Evolutionary conservation across 2,888 invertebrate genomes (phyloP).

Genomic region (Eurytoma californica): DNA sequence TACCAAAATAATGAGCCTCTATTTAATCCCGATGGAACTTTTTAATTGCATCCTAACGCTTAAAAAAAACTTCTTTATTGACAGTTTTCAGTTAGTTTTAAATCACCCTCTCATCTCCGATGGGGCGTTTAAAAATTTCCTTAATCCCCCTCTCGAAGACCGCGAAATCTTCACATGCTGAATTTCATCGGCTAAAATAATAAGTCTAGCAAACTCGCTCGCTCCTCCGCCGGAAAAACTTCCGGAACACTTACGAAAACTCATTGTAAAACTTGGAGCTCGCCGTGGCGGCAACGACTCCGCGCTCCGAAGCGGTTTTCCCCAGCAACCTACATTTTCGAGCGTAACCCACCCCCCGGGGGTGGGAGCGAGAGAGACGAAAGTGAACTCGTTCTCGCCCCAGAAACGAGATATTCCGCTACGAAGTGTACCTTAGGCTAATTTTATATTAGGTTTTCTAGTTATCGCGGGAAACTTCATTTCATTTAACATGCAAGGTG

Average conservation of each 20-base stretch:
- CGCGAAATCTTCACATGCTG: conserved; percentile 28
- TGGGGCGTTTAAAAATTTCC: conserved; percentile 21
- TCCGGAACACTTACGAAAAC: conserved; percentile 49
- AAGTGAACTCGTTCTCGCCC: conserved; percentile 46
- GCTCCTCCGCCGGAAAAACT: conserved; percentile 38
- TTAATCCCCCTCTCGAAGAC: background rate
- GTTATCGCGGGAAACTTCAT: conserved; percentile 24
- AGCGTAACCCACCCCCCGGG: conserved; percentile 5
- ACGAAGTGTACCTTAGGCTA: conserved; percentile 40
- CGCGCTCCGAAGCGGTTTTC: conserved; percentile 39
- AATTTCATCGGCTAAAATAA: conserved; percentile 38
- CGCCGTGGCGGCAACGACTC: background rate
- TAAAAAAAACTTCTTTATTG: conserved; percentile 37
- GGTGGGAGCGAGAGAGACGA: conserved; percentile 6
- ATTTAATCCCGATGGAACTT: conserved; percentile 2
- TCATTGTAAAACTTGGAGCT: conserved; percentile 49
- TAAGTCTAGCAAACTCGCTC: conserved; percentile 50
- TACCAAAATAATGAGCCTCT: background rate
- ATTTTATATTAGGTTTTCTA: conserved; percentile 43
- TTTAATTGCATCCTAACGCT: conserved; percentile 4
- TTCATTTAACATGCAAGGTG: background rate
- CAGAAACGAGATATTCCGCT: conserved; percentile 48
- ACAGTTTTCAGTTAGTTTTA: conserved; percentile 17
- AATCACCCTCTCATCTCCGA: conserved; percentile 8
- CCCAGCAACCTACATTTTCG: conserved; percentile 49